A percentile compares a stretch with the other conserved stretches of the same genome.
These are phyloP conservation scores for Carlito syrichta DNA, from an alignment of 2,113 vertebrate genomes.

Conservation along the genomic window DNA sequence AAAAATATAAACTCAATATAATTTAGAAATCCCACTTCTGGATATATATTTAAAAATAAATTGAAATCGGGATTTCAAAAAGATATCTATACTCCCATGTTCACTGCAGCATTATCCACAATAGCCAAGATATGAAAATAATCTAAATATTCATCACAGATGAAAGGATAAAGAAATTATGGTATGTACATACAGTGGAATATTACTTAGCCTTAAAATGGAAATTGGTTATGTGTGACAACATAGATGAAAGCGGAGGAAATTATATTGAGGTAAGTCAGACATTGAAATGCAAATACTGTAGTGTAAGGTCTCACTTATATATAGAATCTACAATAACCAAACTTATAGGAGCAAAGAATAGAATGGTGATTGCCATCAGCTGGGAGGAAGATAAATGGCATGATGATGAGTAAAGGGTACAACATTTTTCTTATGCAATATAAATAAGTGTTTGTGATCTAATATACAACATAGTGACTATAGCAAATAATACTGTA, in stretches of 20 bases:
- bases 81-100: background rate
- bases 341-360: background rate
- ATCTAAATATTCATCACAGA: background rate
- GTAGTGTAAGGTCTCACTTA: background rate
- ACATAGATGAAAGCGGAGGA: background rate
- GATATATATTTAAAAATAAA: background rate
- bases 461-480: background rate
- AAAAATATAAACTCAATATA: background rate
- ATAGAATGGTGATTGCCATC: background rate
- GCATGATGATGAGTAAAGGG: background rate
- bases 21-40: background rate
- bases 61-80: background rate
- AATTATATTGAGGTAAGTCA: background rate
- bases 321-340: background rate
- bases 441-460: background rate
- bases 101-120: background rate
- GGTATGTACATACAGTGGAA: background rate
- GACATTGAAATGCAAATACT: background rate
- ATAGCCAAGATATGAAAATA: background rate
- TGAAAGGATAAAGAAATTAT: background rate
- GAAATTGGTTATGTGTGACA: background rate
- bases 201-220: background rate
- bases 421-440: background rate
- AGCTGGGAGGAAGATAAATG: background rate
- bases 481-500: background rate